phyloP scores from a whole-genome alignment of 2,888 invertebrate genomes.

The Oxyteleia sp. region DNA sequence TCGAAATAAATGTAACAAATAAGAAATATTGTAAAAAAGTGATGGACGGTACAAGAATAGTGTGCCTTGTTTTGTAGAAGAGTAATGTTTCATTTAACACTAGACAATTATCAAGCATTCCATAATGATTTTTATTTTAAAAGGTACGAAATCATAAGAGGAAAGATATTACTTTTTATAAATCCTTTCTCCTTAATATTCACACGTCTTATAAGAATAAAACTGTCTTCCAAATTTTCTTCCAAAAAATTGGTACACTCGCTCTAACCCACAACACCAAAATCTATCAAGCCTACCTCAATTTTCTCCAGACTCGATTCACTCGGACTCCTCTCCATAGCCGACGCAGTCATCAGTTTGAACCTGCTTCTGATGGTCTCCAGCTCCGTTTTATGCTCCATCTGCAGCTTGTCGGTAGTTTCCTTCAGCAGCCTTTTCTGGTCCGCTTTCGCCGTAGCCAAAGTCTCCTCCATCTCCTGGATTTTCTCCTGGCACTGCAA shows the following conservation, averaged over 20 bases:
- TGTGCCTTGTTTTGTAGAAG: too few relatives aligned
- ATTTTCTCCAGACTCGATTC: slow-evolving; percentile 93
- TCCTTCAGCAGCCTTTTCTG: slow-evolving; percentile 90
- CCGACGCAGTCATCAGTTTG: slow-evolving; percentile 91
- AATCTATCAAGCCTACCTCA: slow-evolving; percentile 88
- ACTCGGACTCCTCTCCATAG: slow-evolving; percentile 93
- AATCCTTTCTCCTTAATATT: too few relatives aligned
- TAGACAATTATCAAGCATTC: too few relatives aligned
- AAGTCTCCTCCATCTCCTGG: slow-evolving; percentile 74
- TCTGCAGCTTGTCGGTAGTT: slow-evolving; percentile 90
- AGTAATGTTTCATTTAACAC: too few relatives aligned
- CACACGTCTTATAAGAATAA: too few relatives aligned
- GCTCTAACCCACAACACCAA: too few relatives aligned
- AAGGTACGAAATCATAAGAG: too few relatives aligned
- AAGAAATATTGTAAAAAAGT: slow-evolving; percentile 1
- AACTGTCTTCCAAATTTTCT: too few relatives aligned
- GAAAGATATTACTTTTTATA: too few relatives aligned
- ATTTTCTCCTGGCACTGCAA: slow-evolving; percentile 79
- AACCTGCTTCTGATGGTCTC: slow-evolving; percentile 90
- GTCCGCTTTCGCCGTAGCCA: slow-evolving; percentile 86
- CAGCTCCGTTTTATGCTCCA: slow-evolving; percentile 93
- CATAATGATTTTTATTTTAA: too few relatives aligned
- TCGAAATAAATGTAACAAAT: slow-evolving; percentile 30
- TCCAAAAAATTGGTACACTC: too few relatives aligned
- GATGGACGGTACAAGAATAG: too few relatives aligned